These are phyloP conservation scores for Drosophila fulvimacula DNA, from an alignment of 2,888 invertebrate genomes.

Conservation along the genomic window DNA sequence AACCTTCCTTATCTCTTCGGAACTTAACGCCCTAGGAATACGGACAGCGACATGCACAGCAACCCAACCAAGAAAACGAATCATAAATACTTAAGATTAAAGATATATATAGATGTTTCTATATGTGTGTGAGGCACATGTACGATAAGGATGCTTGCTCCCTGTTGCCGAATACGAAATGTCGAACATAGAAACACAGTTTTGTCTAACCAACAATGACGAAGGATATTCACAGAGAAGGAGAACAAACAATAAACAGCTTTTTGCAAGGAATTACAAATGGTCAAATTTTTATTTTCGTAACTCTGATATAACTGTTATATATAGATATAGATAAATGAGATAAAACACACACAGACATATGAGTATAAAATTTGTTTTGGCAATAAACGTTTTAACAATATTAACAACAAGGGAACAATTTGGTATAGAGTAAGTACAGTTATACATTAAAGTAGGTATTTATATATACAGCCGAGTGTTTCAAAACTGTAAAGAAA, in stretches of 20 bases:
- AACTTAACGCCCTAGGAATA: constrained; percentile 22
- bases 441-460: constrained; percentile 52
- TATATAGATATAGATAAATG: constrained; percentile 27
- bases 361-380: constrained; percentile 46
- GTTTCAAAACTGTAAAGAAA: constrained; percentile 44
- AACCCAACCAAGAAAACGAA: constrained; percentile 17
- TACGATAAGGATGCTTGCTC: constrained; percentile 36
- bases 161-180: constrained; percentile 4
- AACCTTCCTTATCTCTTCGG: constrained; percentile 12
- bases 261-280: constrained; percentile 58
- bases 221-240: constrained; percentile 16
- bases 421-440: constrained; percentile 22
- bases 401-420: constrained; percentile 68
- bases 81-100: constrained; percentile 17
- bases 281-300: constrained; percentile 52
- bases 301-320: constrained; percentile 43
- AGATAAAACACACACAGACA: constrained; percentile 35
- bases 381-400: constrained; percentile 54
- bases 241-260: constrained; percentile 48
- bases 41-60: constrained; percentile 30
- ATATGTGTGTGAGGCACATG: constrained; percentile 28
- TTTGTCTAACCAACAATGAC: neutral
- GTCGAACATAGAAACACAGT: constrained; percentile 12
- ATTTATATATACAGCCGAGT: constrained; percentile 60
- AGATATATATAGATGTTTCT: constrained; percentile 16